A percentile compares a stretch with the other conserved stretches of the same genome.
These are phyloP conservation scores for Lichenostomus cassidix DNA, from an alignment of 2,113 vertebrate species.

Conservation along the genomic window DNA sequence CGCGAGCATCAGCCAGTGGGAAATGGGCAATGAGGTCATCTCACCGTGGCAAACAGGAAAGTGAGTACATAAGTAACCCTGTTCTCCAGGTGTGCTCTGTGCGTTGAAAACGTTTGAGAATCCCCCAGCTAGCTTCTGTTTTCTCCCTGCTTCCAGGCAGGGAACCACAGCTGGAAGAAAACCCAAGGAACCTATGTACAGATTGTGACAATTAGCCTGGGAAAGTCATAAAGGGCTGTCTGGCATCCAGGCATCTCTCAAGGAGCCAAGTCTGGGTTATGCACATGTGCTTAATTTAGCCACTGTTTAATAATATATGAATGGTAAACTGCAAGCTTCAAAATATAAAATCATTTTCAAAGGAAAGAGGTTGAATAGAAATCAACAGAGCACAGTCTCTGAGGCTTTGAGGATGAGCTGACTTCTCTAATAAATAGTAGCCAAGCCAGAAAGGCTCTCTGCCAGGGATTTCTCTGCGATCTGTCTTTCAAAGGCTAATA, in stretches of 20 bases:
- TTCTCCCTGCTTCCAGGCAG: background rate
- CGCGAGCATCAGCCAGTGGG: rapidly evolving
- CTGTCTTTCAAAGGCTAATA: background rate
- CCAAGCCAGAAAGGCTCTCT: background rate
- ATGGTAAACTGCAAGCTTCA: background rate
- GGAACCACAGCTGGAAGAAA: background rate
- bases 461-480: background rate
- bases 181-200: background rate
- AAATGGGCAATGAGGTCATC: background rate
- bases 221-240: background rate
- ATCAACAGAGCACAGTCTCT: background rate
- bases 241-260: background rate
- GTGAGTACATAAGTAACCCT: too few species aligned
- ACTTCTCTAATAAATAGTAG: background rate
- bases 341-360: background rate
- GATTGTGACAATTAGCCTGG: background rate
- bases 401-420: background rate
- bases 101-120: background rate
- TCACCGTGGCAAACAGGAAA: background rate
- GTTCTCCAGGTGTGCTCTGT: background rate
- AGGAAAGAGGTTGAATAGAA: background rate
- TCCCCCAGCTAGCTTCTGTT: background rate
- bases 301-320: background rate
- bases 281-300: background rate
- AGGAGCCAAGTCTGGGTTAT: background rate